Percentiles rank a stretch among this genome's conserved stretches.
phyloP scores from a whole-genome alignment of 2,888 invertebrate species.

The Amblyjoppa proteus region DNA sequence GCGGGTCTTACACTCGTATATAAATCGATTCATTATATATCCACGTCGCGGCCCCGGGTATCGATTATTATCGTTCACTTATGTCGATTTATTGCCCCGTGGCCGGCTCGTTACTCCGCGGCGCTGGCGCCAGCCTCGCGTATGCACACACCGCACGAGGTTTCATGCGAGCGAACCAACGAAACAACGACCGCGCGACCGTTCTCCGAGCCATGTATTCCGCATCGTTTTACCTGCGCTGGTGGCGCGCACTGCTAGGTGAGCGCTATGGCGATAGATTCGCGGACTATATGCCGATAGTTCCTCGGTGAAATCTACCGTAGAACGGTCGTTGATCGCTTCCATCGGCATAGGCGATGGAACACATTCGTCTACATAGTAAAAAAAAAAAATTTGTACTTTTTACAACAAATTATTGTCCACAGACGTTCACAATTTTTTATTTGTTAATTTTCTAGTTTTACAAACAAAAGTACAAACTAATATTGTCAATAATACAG shows the following conservation, averaged over 20 bases:
- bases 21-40: conserved; percentile 77
- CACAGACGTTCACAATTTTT: no score
- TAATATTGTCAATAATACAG: no score
- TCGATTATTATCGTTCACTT: conserved; percentile 77
- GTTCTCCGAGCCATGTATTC: background rate
- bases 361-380: background rate
- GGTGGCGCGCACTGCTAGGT: background rate
- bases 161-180: background rate
- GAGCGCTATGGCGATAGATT: background rate
- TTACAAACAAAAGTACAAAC: no score
- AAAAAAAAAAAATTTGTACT: no score
- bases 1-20: conserved; percentile 66
- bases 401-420: no score
- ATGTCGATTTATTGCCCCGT: conserved; percentile 74
- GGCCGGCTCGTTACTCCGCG: conserved; percentile 71
- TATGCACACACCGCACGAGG: conserved; percentile 15
- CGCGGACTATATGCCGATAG: no score
- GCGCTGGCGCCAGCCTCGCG: conserved; percentile 71
- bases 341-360: background rate
- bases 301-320: background rate
- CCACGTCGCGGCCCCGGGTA: conserved; percentile 66
- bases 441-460: no score
- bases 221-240: background rate
- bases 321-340: background rate
- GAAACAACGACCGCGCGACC: background rate